A percentile compares a stretch with the other conserved stretches of the same genome.
phyloP scores from a whole-genome alignment of 2,113 vertebrate species.

The Hemibates koningsi region DNA sequence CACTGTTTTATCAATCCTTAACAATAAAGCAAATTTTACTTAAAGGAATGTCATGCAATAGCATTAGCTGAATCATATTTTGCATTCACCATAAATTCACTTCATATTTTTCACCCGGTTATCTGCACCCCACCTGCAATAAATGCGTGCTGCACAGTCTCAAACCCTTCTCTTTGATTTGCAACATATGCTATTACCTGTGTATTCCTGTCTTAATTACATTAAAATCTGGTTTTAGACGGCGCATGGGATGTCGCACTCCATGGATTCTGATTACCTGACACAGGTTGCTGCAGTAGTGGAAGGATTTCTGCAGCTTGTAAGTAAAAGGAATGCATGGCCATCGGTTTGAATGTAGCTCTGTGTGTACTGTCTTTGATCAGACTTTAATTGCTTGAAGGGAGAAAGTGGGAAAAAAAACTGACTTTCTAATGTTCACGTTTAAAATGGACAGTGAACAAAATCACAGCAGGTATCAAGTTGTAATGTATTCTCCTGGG shows the following conservation, averaged over 20 bases:
- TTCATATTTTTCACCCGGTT: background rate
- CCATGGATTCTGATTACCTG: background rate
- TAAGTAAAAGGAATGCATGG: background rate
- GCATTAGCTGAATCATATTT: background rate
- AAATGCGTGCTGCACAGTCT: background rate
- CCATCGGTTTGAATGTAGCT: no score
- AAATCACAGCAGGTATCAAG: conserved; percentile 1
- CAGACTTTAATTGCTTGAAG: background rate
- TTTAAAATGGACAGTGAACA: conserved; percentile 1
- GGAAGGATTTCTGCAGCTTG: background rate
- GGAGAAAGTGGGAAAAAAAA: background rate
- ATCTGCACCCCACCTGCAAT: background rate
- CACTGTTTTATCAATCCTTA: background rate
- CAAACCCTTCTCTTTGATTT: background rate
- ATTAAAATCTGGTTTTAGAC: background rate
- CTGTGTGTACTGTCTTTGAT: background rate
- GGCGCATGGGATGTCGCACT: accelerated
- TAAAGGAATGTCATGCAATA: background rate
- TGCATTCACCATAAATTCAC: background rate
- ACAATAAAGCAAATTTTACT: background rate
- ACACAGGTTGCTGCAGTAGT: background rate
- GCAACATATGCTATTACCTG: background rate
- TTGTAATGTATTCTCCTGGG: conserved; percentile 3
- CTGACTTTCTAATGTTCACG: background rate
- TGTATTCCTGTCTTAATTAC: background rate